A percentile compares a stretch with the other conserved stretches of the same genome.
These are phyloP conservation scores for Rhegmatorhina hoffmannsi DNA, from an alignment of 2,113 vertebrate species.

Conservation along the genomic window DNA sequence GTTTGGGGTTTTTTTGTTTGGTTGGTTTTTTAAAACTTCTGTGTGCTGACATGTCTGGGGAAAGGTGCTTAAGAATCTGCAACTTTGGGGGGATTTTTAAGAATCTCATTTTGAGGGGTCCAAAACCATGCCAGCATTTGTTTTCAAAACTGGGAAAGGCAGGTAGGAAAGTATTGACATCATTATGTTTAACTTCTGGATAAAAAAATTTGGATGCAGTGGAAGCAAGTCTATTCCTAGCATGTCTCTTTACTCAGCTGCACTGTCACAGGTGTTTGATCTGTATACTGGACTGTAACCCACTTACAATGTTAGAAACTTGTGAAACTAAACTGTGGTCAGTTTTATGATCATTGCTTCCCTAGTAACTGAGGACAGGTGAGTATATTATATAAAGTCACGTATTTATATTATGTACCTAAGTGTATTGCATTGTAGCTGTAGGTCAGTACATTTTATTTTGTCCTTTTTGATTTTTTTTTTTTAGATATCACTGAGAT, in stretches of 20 bases:
- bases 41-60: neutral
- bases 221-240: neutral
- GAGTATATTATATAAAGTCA: constrained; percentile 37
- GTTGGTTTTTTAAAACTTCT: neutral
- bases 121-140: neutral
- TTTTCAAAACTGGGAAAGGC: neutral
- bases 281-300: constrained; percentile 19
- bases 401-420: constrained; percentile 24
- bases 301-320: constrained; percentile 26
- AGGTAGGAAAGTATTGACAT: neutral
- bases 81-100: neutral
- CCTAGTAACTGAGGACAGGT: constrained; percentile 23
- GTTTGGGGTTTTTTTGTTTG: neutral
- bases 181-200: neutral
- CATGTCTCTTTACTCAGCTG: constrained; percentile 60
- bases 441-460: neutral
- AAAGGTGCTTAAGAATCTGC: neutral
- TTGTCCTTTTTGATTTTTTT: neutral
- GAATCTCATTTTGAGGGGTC: neutral
- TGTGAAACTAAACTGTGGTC: constrained; percentile 36
- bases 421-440: neutral
- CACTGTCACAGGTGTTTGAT: constrained; percentile 37
- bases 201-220: neutral
- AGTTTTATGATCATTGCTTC: constrained; percentile 49
- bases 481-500: neutral